phyloP scores from a whole-genome alignment of 2,888 invertebrate species.

The Pterobdella sp. region DNA sequence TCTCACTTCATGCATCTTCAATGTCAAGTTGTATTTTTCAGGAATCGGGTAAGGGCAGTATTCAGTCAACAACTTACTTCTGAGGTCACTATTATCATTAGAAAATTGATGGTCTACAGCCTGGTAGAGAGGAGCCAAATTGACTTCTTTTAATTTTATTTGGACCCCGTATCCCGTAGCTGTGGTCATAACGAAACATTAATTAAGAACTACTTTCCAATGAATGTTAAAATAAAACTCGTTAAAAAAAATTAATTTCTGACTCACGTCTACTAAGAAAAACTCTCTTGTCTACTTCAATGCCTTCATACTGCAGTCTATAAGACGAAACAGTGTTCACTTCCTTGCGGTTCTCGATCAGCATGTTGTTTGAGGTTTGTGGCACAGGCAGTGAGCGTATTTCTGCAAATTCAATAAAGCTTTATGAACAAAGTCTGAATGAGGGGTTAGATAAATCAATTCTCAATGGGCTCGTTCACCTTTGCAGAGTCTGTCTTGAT shows the following conservation, averaged over 20 bases:
- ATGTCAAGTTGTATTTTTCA: constrained; percentile 44
- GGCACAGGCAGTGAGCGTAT: constrained; percentile 33
- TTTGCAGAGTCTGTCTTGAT: constrained; percentile 35
- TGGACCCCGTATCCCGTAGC: constrained; percentile 35
- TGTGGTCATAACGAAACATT: constrained; percentile 19
- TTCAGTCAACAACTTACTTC: constrained; percentile 34
- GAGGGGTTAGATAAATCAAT: not conserved
- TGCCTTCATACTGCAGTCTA: constrained; percentile 33
- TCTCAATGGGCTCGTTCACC: constrained; percentile 20
- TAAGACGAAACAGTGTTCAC: constrained; percentile 33
- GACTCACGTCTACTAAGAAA: constrained; percentile 2
- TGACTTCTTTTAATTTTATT: constrained; percentile 35
- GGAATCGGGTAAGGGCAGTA: constrained; percentile 48
- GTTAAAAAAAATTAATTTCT: not conserved
- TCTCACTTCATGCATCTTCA: constrained; percentile 42
- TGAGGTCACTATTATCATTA: constrained; percentile 37
- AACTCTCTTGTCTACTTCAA: constrained; percentile 8
- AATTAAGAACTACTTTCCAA: not conserved
- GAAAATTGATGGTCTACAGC: constrained; percentile 37
- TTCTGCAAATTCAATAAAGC: constrained; percentile 23
- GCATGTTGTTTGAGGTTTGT: constrained; percentile 32
- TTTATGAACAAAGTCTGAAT: not conserved
- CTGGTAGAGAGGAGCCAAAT: constrained; percentile 38
- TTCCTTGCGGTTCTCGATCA: constrained; percentile 35
- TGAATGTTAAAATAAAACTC: not conserved